phyloP scores from a whole-genome alignment of 2,888 invertebrate species.

The Pharmacophagus antenor region DNA sequence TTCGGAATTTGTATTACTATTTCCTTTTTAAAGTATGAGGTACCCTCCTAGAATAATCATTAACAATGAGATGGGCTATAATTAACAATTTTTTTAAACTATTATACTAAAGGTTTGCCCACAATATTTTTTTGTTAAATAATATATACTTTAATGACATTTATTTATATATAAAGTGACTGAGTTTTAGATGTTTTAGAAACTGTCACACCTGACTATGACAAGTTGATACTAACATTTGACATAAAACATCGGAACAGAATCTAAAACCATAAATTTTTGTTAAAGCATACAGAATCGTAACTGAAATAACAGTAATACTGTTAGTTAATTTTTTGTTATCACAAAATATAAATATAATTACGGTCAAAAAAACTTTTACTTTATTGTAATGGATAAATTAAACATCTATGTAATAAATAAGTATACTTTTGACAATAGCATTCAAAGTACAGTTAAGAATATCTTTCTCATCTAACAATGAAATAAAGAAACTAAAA shows the following conservation, averaged over 20 bases:
- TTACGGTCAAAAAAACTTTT: too few species aligned
- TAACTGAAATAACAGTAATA: too few species aligned
- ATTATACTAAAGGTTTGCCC: background rate
- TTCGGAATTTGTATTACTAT: background rate
- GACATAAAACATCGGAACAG: background rate
- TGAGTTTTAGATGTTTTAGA: background rate
- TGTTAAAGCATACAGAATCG: too few species aligned
- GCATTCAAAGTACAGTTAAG: too few species aligned
- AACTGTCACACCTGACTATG: background rate
- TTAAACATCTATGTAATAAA: too few species aligned
- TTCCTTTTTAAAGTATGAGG: background rate
- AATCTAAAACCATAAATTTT: too few species aligned
- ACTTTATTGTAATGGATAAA: too few species aligned
- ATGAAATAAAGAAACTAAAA: too few species aligned
- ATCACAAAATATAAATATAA: too few species aligned
- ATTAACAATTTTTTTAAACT: background rate
- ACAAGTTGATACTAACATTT: background rate
- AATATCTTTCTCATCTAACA: too few species aligned
- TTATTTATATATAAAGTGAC: background rate
- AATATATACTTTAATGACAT: background rate
- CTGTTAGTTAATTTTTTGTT: too few species aligned
- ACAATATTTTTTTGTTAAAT: background rate
- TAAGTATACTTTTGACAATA: too few species aligned
- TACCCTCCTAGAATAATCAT: background rate
- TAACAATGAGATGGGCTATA: background rate